phyloP scores from a whole-genome alignment of 1,140 invertebrate species.

The Homarus americanus region DNA sequence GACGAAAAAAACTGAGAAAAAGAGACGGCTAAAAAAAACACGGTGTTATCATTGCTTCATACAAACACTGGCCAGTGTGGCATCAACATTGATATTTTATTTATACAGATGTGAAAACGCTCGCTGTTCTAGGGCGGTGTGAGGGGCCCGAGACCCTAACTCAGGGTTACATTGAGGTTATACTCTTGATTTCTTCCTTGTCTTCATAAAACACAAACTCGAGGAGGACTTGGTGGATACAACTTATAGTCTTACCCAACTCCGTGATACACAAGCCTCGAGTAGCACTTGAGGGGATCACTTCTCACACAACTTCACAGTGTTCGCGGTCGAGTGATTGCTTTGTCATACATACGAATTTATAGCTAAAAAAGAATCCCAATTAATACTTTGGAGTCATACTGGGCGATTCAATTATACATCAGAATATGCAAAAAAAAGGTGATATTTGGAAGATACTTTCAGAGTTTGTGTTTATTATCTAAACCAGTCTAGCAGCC shows the following conservation, averaged over 20 bases:
- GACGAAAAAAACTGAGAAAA: constrained; percentile 3
- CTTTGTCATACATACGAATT: neutral
- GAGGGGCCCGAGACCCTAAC: neutral
- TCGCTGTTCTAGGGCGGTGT: constrained; percentile 24
- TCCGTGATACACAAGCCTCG: neutral
- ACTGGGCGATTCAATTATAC: too few relatives aligned
- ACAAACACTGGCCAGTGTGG: constrained; percentile 58
- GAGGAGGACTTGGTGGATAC: neutral
- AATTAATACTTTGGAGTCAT: too few relatives aligned
- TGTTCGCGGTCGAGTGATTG: neutral
- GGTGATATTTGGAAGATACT: too few relatives aligned
- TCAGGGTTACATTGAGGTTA: constrained; percentile 15
- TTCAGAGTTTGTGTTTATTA: too few relatives aligned
- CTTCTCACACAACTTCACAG: neutral
- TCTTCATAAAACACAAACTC: neutral
- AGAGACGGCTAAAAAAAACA: constrained; percentile 24
- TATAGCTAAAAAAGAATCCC: too few relatives aligned
- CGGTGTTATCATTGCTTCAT: constrained; percentile 62
- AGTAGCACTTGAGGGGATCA: neutral
- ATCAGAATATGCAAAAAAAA: too few relatives aligned
- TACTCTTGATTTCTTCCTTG: neutral
- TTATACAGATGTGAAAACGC: constrained; percentile 66
- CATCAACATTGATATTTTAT: constrained; percentile 70
- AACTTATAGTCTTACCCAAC: neutral
- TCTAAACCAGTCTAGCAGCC: too few relatives aligned